Evolutionary conservation across 1,140 invertebrate species (phyloP).

Genomic region (Drusus annulatus): DNA sequence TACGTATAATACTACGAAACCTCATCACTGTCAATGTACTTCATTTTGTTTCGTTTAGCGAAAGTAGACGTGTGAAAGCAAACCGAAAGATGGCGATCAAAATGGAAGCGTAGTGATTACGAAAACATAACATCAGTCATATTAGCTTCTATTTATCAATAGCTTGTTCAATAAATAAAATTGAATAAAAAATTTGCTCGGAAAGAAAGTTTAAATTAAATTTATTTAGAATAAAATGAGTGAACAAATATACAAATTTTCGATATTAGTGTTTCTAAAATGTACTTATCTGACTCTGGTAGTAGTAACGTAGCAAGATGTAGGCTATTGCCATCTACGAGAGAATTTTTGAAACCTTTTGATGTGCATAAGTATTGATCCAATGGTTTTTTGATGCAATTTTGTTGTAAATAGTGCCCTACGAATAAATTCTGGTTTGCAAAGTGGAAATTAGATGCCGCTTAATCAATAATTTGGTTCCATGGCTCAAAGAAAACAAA

Average conservation of each 20-base stretch:
- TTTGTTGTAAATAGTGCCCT: neutral
- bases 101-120: constrained; percentile 39
- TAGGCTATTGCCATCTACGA: constrained; percentile 15
- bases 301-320: neutral
- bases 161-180: neutral
- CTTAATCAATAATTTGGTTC: neutral
- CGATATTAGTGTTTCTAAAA: neutral
- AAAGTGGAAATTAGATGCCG: constrained; percentile 26
- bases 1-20: constrained; percentile 31
- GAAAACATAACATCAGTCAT: constrained; percentile 41
- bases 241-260: neutral
- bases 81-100: constrained; percentile 51
- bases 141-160: constrained; percentile 19
- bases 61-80: constrained; percentile 47
- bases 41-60: constrained; percentile 42
- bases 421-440: neutral
- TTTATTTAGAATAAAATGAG: neutral
- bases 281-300: constrained; percentile 8
- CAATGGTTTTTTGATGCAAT: neutral
- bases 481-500: no score
- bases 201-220: neutral
- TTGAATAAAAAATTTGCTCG: neutral
- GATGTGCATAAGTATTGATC: constrained; percentile 27
- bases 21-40: constrained; percentile 44
- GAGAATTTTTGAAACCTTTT: constrained; percentile 17